These are phyloP conservation scores for Willisornis vidua DNA, from an alignment of 2,113 vertebrate species.

Conservation along the genomic window DNA sequence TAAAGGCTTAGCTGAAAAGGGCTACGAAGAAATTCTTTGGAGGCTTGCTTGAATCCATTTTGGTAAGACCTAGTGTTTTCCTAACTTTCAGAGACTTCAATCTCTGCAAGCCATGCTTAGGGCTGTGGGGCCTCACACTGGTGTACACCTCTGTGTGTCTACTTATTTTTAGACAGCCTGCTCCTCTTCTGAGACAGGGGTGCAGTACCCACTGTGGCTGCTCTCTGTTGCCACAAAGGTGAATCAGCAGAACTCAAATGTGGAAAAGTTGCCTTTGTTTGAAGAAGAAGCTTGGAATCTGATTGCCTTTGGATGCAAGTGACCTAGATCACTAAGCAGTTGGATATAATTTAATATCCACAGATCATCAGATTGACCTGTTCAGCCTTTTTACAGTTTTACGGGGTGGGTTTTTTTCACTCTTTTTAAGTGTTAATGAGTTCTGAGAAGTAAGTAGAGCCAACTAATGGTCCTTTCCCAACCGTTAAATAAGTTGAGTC, in stretches of 20 bases:
- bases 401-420: background rate
- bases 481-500: background rate
- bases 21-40: background rate
- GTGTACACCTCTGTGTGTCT: fast-evolving
- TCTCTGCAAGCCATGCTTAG: background rate
- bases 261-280: background rate
- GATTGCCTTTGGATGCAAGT: background rate
- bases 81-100: background rate
- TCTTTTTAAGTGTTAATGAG: background rate
- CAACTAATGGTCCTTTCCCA: background rate
- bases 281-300: background rate
- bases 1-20: background rate
- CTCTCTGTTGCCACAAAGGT: background rate
- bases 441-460: background rate
- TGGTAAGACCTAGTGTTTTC: background rate
- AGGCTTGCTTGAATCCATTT: background rate
- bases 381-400: background rate
- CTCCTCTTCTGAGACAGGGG: background rate
- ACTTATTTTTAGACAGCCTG: background rate
- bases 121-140: background rate
- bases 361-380: background rate
- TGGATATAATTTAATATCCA: background rate
- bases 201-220: background rate
- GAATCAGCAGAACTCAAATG: background rate
- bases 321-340: background rate